Percentiles rank a stretch among this genome's conserved stretches.
These are phyloP conservation scores for Dryobates pubescens DNA, from an alignment of 2,797 vertebrate genomes.

Conservation along the genomic window DNA sequence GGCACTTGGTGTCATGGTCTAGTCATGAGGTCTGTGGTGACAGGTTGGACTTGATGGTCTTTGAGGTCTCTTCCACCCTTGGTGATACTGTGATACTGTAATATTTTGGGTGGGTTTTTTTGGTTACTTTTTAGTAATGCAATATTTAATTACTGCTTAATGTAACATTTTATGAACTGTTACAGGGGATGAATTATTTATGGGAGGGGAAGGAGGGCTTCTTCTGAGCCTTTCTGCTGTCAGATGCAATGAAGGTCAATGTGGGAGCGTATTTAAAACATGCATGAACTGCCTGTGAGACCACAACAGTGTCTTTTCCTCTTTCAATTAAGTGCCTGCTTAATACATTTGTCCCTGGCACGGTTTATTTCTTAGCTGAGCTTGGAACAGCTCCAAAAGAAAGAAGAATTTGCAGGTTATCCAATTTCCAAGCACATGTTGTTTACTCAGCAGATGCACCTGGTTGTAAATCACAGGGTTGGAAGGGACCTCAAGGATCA, in stretches of 20 bases:
- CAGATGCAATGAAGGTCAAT: slow-evolving; percentile 6
- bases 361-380: background rate
- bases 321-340: slow-evolving; percentile 30
- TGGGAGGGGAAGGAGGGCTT: slow-evolving; percentile 6
- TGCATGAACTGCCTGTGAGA: background rate
- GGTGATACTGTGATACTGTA: too few species aligned
- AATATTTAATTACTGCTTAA: slow-evolving; percentile 40
- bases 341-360: slow-evolving; percentile 8
- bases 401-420: background rate
- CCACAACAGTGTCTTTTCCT: background rate
- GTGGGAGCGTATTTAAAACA: slow-evolving; percentile 11
- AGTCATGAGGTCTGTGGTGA: too few species aligned
- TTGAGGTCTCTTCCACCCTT: too few species aligned
- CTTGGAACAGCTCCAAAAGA: slow-evolving; percentile 23
- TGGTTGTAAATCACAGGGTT: background rate
- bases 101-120: too few species aligned
- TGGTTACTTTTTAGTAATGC: background rate
- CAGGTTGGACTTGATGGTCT: too few species aligned
- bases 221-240: slow-evolving; percentile 12
- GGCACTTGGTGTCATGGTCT: too few species aligned
- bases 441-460: background rate
- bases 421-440: background rate
- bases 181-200: slow-evolving; percentile 46
- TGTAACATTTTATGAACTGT: slow-evolving; percentile 57
- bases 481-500: too few species aligned